phyloP scores from a whole-genome alignment of 2,113 vertebrate species.

The Butorides virescens region DNA sequence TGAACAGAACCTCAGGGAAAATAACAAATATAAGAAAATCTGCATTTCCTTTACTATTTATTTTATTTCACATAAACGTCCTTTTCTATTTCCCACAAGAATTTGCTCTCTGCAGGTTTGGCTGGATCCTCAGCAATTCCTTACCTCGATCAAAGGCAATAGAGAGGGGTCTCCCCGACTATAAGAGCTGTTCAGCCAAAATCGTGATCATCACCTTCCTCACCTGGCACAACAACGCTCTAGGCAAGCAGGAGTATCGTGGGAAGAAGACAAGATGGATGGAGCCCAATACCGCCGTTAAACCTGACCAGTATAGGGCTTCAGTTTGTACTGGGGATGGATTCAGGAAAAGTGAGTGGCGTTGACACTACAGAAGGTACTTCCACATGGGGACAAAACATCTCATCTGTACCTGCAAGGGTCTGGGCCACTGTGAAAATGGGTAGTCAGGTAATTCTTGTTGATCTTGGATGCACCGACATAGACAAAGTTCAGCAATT shows the following conservation, averaged over 20 bases:
- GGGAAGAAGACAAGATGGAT: background rate
- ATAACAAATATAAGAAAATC: background rate
- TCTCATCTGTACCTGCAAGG: background rate
- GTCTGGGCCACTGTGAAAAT: background rate
- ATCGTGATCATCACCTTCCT: background rate
- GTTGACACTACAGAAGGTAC: background rate
- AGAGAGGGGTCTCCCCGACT: background rate
- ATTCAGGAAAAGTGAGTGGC: background rate
- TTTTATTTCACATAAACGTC: background rate
- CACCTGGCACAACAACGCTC: background rate
- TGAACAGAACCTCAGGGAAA: background rate
- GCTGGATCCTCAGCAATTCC: background rate
- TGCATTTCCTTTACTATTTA: background rate
- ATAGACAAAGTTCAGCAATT: background rate
- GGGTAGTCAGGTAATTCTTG: background rate
- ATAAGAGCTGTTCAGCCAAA: background rate
- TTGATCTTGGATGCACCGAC: background rate
- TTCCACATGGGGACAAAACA: background rate
- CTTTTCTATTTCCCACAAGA: background rate
- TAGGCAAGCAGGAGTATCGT: background rate
- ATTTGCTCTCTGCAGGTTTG: background rate
- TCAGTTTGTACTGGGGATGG: background rate
- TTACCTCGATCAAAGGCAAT: background rate
- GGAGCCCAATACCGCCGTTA: background rate
- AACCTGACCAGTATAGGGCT: background rate